Percentiles rank a stretch among this genome's conserved stretches.
Conservation (phyloP, 1,140 invertebrate species). For the Platorchestia sp. region DNA sequence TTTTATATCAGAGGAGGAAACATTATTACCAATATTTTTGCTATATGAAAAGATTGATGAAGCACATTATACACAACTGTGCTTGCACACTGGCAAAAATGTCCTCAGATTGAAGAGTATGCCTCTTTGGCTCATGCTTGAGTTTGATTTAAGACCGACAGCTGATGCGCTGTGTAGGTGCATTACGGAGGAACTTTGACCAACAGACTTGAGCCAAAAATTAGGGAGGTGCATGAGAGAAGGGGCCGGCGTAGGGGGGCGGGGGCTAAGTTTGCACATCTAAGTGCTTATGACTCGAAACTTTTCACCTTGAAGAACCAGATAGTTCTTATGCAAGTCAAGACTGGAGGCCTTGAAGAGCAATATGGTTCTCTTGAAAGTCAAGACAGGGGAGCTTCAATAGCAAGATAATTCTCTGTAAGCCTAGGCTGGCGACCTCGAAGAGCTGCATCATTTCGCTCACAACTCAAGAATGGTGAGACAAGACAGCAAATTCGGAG, state of each 20-base stretch:
- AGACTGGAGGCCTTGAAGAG: background rate
- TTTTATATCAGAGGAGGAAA: background rate
- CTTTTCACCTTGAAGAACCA: background rate
- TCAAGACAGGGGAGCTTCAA: too few relatives aligned
- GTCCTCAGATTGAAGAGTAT: background rate
- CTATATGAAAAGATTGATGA: background rate
- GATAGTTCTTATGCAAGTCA: background rate
- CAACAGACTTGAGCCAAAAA: background rate
- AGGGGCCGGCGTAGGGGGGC: background rate
- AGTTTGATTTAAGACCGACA: background rate
- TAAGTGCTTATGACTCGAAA: background rate
- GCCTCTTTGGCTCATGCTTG: background rate
- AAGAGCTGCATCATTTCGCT: too few relatives aligned
- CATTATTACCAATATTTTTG: constrained; percentile 23
- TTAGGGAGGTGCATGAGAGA: constrained; percentile 2
- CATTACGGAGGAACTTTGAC: background rate
- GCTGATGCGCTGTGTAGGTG: background rate
- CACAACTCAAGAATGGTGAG: too few relatives aligned
- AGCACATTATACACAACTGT: background rate
- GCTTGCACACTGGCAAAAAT: background rate
- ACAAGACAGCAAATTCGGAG: too few relatives aligned
- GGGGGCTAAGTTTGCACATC: background rate
- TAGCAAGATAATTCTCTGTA: too few relatives aligned
- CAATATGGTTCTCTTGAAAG: too few relatives aligned
- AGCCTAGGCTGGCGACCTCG: too few relatives aligned